Percentiles rank a stretch among this genome's conserved stretches.
phyloP scores from a whole-genome alignment of 2,888 invertebrate genomes.

The Neoascia interrupta region DNA sequence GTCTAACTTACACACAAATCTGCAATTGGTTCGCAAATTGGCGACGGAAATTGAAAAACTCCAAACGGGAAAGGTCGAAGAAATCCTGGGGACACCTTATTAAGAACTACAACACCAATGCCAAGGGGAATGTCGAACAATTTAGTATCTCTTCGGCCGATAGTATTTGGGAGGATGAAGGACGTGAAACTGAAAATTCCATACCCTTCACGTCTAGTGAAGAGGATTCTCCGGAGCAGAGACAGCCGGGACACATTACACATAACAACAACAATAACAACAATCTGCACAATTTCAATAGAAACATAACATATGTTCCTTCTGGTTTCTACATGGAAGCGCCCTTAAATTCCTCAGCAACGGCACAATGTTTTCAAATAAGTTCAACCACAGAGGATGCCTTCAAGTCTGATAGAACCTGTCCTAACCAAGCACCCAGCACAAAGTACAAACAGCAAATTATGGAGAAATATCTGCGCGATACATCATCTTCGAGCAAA shows the following conservation, averaged over 20 bases:
- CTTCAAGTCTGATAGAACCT: constrained; percentile 77
- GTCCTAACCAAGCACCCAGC: constrained; percentile 65
- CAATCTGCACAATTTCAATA: constrained; percentile 24
- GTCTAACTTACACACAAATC: constrained; percentile 89
- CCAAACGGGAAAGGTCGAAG: constrained; percentile 84
- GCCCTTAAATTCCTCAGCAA: constrained; percentile 30
- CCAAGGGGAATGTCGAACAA: constrained; percentile 89
- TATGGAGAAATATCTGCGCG: constrained; percentile 82
- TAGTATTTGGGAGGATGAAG: constrained; percentile 89
- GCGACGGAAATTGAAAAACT: constrained; percentile 88
- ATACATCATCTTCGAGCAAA: constrained; percentile 72
- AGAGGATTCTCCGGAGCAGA: constrained; percentile 61
- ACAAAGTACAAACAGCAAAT: constrained; percentile 83
- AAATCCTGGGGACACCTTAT: constrained; percentile 88
- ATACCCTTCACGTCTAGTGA: constrained; percentile 41
- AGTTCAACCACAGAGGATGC: constrained; percentile 75
- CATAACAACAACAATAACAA: constrained; percentile 32
- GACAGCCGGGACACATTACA: not conserved
- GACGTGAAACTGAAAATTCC: constrained; percentile 70
- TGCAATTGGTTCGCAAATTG: constrained; percentile 92
- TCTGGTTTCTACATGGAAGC: constrained; percentile 48
- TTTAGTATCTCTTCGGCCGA: constrained; percentile 89
- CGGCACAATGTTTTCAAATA: constrained; percentile 77
- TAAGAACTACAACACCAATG: constrained; percentile 86
- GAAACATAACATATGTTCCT: constrained; percentile 53